Evolutionary conservation across 2,113 vertebrate genomes (phyloP).

Genomic region (Pongo pygmaeus): DNA sequence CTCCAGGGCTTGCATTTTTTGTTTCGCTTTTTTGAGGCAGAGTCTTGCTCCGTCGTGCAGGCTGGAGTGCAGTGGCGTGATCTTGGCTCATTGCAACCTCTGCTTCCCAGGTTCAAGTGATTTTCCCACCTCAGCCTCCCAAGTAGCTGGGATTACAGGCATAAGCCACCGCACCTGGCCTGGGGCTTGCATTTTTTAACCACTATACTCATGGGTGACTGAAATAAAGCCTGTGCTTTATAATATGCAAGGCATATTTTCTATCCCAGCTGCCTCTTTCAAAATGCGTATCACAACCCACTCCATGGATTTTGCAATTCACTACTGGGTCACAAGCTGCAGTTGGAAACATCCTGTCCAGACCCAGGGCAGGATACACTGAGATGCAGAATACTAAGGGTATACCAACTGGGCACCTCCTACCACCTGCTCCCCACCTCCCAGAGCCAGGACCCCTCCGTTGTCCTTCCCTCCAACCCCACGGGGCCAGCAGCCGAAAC

Average conservation of each 20-base stretch:
- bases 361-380: fast-evolving
- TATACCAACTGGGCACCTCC: not conserved
- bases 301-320: not conserved
- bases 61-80: not conserved
- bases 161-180: not conserved
- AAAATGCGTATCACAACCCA: not conserved
- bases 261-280: not conserved
- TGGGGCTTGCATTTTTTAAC: not conserved
- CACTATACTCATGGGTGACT: not conserved
- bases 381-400: not conserved
- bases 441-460: not conserved
- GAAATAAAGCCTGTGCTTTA: not conserved
- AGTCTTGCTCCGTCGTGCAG: not conserved
- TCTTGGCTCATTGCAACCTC: not conserved
- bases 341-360: not conserved
- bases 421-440: not conserved
- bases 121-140: not conserved
- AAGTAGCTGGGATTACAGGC: too few species aligned
- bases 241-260: not conserved
- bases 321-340: not conserved
- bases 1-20: not conserved
- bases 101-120: not conserved
- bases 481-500: not conserved
- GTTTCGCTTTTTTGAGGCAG: not conserved
- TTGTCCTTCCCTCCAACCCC: not conserved